Percentiles rank a stretch among this genome's conserved stretches.
These are phyloP conservation scores for Callocephalon fimbriatum DNA, from an alignment of 2,113 vertebrate genomes.

Conservation along the genomic window DNA sequence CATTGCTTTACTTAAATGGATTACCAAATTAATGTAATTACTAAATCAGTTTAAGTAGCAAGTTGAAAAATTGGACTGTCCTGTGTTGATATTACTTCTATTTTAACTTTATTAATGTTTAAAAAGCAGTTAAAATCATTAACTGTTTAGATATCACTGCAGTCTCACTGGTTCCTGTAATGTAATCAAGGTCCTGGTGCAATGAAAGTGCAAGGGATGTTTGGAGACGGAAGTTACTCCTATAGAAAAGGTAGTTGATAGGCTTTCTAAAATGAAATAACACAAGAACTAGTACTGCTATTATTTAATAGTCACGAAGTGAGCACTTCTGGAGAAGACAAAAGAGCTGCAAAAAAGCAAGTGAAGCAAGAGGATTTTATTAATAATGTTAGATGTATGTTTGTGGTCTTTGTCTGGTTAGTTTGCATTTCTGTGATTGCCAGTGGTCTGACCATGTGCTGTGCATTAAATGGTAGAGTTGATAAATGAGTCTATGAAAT, in stretches of 20 bases:
- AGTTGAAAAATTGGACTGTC: neutral
- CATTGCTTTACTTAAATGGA: neutral
- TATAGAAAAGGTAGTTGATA: neutral
- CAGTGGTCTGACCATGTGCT: neutral
- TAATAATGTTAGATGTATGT: neutral
- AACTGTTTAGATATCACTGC: neutral
- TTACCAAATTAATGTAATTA: constrained; percentile 20
- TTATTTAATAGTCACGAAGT: neutral
- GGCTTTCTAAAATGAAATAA: neutral
- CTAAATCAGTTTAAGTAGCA: constrained; percentile 7
- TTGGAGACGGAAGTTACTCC: neutral
- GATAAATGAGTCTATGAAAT: constrained; percentile 22
- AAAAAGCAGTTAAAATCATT: neutral
- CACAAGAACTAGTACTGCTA: neutral
- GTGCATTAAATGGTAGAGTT: neutral
- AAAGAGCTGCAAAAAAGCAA: neutral
- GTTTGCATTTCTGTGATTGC: neutral
- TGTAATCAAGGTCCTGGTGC: neutral
- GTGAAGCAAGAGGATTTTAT: neutral
- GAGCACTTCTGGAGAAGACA: neutral
- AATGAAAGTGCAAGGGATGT: neutral
- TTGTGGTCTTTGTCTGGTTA: neutral
- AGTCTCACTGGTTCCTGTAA: neutral
- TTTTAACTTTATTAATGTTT: neutral
- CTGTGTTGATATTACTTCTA: neutral